Conservation (phyloP, 2,888 invertebrate genomes). For the Adela reaumurella region DNA sequence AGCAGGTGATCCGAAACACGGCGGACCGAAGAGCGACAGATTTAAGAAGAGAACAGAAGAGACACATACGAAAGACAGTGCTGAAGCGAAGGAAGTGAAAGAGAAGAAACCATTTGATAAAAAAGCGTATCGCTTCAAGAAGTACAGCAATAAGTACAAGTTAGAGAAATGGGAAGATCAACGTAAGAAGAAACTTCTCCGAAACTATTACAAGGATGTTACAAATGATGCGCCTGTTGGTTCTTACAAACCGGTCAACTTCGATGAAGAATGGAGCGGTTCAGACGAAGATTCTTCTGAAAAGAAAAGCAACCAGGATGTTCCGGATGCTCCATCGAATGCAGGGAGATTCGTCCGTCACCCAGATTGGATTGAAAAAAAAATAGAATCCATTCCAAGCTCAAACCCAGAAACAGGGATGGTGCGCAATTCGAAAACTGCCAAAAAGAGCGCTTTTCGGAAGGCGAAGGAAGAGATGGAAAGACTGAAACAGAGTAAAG, state of each 20-base stretch:
- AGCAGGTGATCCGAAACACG: conserved; percentile 6
- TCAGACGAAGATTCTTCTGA: background rate
- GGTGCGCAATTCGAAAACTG: conserved; percentile 10
- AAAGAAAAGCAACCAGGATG: conserved; percentile 1
- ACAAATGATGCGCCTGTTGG: conserved; percentile 39
- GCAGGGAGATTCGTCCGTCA: conserved; percentile 39
- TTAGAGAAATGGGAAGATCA: conserved; percentile 66
- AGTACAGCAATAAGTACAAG: conserved; percentile 68
- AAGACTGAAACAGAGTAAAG: conserved; percentile 54
- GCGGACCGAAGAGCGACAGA: conserved; percentile 11
- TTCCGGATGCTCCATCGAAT: conserved; percentile 8
- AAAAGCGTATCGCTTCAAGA: conserved; percentile 61
- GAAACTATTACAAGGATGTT: conserved; percentile 55
- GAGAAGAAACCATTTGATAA: conserved; percentile 64
- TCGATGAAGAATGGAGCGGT: conserved; percentile 35
- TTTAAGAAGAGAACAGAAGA: conserved; percentile 21
- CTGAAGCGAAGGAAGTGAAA: conserved; percentile 11
- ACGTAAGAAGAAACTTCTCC: conserved; percentile 54
- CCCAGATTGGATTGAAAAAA: conserved; percentile 33
- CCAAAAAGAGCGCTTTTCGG: conserved; percentile 36
- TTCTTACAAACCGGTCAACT: conserved; percentile 44
- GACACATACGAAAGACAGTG: conserved; percentile 16
- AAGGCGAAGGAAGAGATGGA: conserved; percentile 54
- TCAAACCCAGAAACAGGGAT: conserved; percentile 5
- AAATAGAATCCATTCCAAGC: conserved; percentile 6